A percentile compares a stretch with the other conserved stretches of the same genome.
Conservation (phyloP, 2,888 invertebrate species). For the Tromatobia lineatoria region DNA sequence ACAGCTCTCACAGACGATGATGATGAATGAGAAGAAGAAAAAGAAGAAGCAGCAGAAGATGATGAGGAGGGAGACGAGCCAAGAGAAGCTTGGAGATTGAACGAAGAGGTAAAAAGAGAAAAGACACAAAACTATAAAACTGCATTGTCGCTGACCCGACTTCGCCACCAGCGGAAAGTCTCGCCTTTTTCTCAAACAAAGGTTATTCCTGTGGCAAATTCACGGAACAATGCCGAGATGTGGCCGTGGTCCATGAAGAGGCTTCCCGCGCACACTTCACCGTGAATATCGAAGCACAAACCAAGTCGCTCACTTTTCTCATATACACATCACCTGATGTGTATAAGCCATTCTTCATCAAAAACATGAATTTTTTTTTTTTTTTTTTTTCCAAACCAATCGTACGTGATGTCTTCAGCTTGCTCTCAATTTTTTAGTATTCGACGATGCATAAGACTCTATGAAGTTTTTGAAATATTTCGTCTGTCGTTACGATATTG, state of each 20-base stretch:
- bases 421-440: too few species aligned
- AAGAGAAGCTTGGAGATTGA: neutral
- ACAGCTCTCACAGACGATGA: slow-evolving; percentile 26
- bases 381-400: too few species aligned
- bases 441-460: too few species aligned
- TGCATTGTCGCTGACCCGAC: slow-evolving; percentile 26
- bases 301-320: slow-evolving; percentile 4
- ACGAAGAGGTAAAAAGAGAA: neutral
- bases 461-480: too few species aligned
- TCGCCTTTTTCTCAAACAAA: slow-evolving; percentile 53
- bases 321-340: neutral
- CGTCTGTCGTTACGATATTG: too few species aligned
- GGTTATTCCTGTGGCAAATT: slow-evolving; percentile 64
- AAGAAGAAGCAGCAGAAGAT: neutral
- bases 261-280: slow-evolving; percentile 4
- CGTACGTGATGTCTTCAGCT: too few species aligned
- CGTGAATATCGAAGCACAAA: slow-evolving; percentile 7
- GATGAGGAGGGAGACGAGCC: neutral
- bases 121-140: slow-evolving; percentile 5
- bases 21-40: slow-evolving; percentile 40
- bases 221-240: slow-evolving; percentile 71
- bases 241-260: slow-evolving; percentile 61
- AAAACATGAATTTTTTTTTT: too few species aligned
- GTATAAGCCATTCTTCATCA: neutral
- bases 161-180: slow-evolving; percentile 14